Percentiles rank a stretch among this genome's conserved stretches.
phyloP scores from a whole-genome alignment of 2,113 vertebrate species.

The Axis porcinus region DNA sequence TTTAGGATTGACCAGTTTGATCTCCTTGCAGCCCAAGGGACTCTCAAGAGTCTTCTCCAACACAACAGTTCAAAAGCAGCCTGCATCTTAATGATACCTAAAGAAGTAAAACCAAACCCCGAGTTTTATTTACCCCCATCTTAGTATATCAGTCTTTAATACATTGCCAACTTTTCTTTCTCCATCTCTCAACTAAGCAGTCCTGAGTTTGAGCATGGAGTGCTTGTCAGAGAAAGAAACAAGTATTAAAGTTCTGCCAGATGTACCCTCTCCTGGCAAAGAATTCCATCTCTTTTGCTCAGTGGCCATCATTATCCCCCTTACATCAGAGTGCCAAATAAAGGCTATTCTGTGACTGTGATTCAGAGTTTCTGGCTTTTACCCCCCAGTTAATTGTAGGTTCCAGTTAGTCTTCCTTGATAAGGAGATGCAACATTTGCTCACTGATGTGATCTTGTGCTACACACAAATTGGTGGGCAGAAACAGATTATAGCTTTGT shows the following conservation, averaged over 20 bases:
- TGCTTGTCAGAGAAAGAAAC: not conserved
- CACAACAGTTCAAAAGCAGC: not conserved
- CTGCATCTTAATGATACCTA: not conserved
- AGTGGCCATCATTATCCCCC: not conserved
- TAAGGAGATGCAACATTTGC: not conserved
- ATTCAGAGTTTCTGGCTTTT: conserved; percentile 47
- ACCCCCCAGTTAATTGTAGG: conserved; percentile 30
- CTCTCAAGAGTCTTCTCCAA: not conserved
- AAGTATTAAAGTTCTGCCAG: not conserved
- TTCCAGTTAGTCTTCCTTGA: conserved; percentile 49
- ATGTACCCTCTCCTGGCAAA: not conserved
- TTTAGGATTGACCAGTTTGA: not conserved
- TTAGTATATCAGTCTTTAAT: not conserved
- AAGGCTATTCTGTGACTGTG: conserved; percentile 13
- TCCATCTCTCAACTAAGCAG: not conserved
- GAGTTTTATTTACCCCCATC: not conserved
- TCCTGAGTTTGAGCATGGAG: not conserved
- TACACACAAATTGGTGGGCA: not conserved
- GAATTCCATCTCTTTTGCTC: not conserved
- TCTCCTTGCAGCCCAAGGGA: not conserved
- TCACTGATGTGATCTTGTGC: not conserved
- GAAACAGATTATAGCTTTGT: conserved; percentile 20
- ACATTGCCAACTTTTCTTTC: not conserved
- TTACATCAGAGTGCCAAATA: not conserved
- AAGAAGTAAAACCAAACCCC: not conserved